phyloP scores from a whole-genome alignment of 2,113 vertebrate species.

The Scomber japonicus region DNA sequence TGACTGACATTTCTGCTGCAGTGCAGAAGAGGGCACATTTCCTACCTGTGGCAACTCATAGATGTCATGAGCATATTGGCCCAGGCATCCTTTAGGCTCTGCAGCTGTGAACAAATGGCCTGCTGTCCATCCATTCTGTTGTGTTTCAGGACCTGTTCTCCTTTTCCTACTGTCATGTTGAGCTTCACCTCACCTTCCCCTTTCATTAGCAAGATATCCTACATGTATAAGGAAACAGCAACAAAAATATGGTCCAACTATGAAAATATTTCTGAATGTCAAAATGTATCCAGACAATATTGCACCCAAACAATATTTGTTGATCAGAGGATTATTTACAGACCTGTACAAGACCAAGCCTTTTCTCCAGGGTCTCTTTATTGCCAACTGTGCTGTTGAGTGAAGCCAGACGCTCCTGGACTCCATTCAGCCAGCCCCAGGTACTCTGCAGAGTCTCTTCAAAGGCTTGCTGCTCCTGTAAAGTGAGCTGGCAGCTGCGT shows the following conservation, averaged over 20 bases:
- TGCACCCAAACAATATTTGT: neutral
- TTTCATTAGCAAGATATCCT: constrained; percentile 97
- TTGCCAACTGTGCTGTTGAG: constrained; percentile 90
- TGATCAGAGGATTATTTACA: constrained; percentile 4
- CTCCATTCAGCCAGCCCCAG: constrained; percentile 90
- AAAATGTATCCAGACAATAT: neutral
- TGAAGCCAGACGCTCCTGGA: constrained; percentile 88
- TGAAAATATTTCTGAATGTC: neutral
- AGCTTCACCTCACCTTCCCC: constrained; percentile 97
- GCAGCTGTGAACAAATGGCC: constrained; percentile 88
- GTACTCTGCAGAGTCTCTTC: constrained; percentile 91
- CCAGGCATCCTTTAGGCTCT: constrained; percentile 90
- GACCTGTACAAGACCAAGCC: constrained; percentile 92
- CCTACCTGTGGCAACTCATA: constrained; percentile 91
- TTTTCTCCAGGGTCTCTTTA: constrained; percentile 90
- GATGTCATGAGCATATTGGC: constrained; percentile 88
- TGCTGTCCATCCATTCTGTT: constrained; percentile 90
- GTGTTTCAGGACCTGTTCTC: constrained; percentile 91
- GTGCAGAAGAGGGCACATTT: neutral
- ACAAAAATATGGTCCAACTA: neutral
- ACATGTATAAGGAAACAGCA: neutral
- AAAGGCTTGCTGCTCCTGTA: constrained; percentile 94
- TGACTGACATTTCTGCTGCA: no score
- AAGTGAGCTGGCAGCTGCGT: constrained; percentile 88
- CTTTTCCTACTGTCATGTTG: constrained; percentile 97